Percentiles rank a stretch among this genome's conserved stretches.
Evolutionary conservation across 2,888 invertebrate species (phyloP).

Genomic region (Malthinus flaveolus): DNA sequence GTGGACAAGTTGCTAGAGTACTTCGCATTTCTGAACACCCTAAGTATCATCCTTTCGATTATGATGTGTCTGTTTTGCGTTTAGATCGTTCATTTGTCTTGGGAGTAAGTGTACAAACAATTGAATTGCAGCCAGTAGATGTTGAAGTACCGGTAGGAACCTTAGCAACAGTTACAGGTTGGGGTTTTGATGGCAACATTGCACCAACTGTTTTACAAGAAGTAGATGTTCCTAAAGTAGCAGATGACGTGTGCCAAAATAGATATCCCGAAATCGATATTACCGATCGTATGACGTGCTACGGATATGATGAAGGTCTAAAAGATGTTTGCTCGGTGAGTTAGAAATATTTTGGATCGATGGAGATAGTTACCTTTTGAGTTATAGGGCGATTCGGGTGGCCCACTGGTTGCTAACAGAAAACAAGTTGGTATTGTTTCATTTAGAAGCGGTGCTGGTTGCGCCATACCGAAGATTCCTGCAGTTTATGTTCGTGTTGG

Average conservation of each 20-base stretch:
- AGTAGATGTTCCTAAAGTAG: slow-evolving; percentile 5
- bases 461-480: neutral
- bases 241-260: neutral
- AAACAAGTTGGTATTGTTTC: slow-evolving; percentile 3
- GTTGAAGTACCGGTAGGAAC: neutral
- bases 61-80: slow-evolving; percentile 10
- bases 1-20: slow-evolving; percentile 10
- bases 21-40: neutral
- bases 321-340: slow-evolving; percentile 13
- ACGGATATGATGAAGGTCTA: slow-evolving; percentile 8
- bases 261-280: neutral
- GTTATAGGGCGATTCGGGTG: slow-evolving; percentile 1
- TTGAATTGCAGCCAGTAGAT: neutral
- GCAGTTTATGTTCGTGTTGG: neutral
- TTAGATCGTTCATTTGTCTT: neutral
- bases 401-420: neutral
- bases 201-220: neutral
- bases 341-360: neutral
- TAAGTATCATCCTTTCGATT: slow-evolving; percentile 12
- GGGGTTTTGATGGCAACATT: neutral
- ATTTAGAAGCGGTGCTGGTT: neutral
- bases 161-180: slow-evolving; percentile 7
- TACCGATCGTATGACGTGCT: slow-evolving; percentile 19
- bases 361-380: neutral
- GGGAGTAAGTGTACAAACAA: neutral